Conservation (phyloP, 2,888 invertebrate species). For the Nephrotoma appendiculata region DNA sequence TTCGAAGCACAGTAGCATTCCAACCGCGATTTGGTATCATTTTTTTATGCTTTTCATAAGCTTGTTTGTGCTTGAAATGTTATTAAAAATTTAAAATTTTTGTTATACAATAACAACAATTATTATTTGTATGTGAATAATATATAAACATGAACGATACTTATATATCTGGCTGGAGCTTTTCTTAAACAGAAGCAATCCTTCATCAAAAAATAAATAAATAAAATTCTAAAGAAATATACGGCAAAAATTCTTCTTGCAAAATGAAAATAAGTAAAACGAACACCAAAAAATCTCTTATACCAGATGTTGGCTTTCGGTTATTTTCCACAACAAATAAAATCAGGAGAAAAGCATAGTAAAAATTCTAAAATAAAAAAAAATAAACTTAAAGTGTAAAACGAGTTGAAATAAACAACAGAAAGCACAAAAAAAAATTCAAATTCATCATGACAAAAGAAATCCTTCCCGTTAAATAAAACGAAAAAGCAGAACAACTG, state of each 20-base stretch:
- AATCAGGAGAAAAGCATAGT: not conserved
- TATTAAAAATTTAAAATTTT: not conserved
- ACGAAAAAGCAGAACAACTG: not conserved
- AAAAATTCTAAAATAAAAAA: not conserved
- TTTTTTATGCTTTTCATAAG: not conserved
- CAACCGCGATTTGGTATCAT: not conserved
- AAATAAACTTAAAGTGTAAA: not conserved
- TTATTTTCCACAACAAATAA: not conserved
- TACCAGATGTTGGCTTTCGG: not conserved
- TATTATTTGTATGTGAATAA: not conserved
- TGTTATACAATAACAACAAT: not conserved
- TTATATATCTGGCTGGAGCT: not conserved
- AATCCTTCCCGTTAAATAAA: not conserved
- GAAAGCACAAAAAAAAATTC: not conserved
- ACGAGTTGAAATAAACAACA: not conserved
- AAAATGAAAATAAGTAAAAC: not conserved
- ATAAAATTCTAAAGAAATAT: not conserved
- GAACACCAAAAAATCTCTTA: not conserved
- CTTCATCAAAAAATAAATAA: not conserved
- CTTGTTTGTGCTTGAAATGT: not conserved
- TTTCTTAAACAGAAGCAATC: not conserved
- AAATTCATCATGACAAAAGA: not conserved
- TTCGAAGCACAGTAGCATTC: not conserved
- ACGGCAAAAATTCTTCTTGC: not conserved
- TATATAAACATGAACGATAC: not conserved